These are phyloP conservation scores for Parambassis ranga DNA, from an alignment of 2,797 vertebrate species.

Conservation along the genomic window DNA sequence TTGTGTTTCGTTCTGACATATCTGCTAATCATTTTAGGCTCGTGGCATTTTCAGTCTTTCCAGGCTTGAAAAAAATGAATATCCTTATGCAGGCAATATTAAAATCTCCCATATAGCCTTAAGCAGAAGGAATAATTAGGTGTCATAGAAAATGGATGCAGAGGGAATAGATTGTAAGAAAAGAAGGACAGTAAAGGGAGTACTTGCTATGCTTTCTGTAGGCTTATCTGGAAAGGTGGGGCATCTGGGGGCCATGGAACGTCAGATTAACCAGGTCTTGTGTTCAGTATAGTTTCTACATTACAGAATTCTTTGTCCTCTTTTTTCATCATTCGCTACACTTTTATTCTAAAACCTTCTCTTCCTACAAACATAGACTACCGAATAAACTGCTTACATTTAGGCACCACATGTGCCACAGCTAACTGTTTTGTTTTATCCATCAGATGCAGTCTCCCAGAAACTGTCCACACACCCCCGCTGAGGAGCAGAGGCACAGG, in stretches of 20 bases:
- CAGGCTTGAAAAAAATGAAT: not conserved
- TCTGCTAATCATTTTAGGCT: not conserved
- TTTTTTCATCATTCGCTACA: too few relatives aligned
- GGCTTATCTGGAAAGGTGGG: slow-evolving; percentile 24
- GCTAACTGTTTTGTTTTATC: slow-evolving; percentile 6
- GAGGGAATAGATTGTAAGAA: not conserved
- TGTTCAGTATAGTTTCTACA: not conserved
- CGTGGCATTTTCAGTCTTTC: not conserved
- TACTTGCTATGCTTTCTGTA: not conserved
- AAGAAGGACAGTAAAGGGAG: not conserved
- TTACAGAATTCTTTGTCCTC: not conserved
- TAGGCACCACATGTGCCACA: too few relatives aligned
- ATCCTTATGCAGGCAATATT: not conserved
- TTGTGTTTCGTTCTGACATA: not conserved
- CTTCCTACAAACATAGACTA: not conserved
- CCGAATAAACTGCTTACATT: not conserved
- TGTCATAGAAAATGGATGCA: not conserved
- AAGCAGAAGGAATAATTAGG: not conserved
- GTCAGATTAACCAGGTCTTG: slow-evolving; percentile 17
- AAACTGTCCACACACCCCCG: slow-evolving; percentile 28
- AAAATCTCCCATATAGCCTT: not conserved
- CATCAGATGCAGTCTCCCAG: slow-evolving; percentile 64
- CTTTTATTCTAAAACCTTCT: not conserved
- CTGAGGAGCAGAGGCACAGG: slow-evolving; percentile 50
- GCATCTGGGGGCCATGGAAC: not conserved